A percentile compares a stretch with the other conserved stretches of the same genome.
These are phyloP conservation scores for Cantharis nigra DNA, from an alignment of 2,888 invertebrate species.

Conservation along the genomic window DNA sequence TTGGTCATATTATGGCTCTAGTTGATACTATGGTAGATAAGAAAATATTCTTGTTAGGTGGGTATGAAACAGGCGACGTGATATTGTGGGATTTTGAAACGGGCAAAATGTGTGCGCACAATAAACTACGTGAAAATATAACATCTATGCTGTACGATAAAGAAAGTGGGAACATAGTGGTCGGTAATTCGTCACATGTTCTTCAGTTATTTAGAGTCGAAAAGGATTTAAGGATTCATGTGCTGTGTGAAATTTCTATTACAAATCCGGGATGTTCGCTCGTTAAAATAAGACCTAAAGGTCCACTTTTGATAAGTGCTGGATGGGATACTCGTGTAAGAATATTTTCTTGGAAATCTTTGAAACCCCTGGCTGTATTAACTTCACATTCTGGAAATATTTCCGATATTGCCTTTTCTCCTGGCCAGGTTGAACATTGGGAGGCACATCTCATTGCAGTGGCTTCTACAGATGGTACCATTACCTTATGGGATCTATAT, in stretches of 20 bases:
- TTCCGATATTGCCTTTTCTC: constrained; percentile 74
- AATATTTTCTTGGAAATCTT: constrained; percentile 78
- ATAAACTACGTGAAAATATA: constrained; percentile 67
- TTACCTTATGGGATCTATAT: constrained; percentile 82
- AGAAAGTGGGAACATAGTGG: constrained; percentile 67
- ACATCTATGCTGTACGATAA: constrained; percentile 75
- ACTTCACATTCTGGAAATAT: constrained; percentile 73
- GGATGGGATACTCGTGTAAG: constrained; percentile 79
- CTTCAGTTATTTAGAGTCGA: constrained; percentile 62
- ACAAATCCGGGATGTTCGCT: constrained; percentile 76
- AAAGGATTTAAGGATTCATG: constrained; percentile 61
- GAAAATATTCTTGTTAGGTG: constrained; percentile 64
- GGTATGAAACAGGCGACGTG: constrained; percentile 76
- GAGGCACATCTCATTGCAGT: constrained; percentile 79
- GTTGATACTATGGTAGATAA: constrained; percentile 58
- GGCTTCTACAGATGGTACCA: constrained; percentile 73
- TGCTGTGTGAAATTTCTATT: constrained; percentile 67
- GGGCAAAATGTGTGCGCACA: constrained; percentile 61
- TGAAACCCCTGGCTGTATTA: constrained; percentile 72
- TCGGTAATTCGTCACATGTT: constrained; percentile 67
- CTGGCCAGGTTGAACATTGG: constrained; percentile 65
- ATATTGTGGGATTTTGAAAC: constrained; percentile 72
- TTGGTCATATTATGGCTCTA: constrained; percentile 72
- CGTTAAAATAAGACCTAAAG: constrained; percentile 69
- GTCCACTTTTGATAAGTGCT: constrained; percentile 73